Percentiles rank a stretch among this genome's conserved stretches.
These are phyloP conservation scores for Sitodiplosis mosellana DNA, from an alignment of 1,140 invertebrate genomes.

Conservation along the genomic window DNA sequence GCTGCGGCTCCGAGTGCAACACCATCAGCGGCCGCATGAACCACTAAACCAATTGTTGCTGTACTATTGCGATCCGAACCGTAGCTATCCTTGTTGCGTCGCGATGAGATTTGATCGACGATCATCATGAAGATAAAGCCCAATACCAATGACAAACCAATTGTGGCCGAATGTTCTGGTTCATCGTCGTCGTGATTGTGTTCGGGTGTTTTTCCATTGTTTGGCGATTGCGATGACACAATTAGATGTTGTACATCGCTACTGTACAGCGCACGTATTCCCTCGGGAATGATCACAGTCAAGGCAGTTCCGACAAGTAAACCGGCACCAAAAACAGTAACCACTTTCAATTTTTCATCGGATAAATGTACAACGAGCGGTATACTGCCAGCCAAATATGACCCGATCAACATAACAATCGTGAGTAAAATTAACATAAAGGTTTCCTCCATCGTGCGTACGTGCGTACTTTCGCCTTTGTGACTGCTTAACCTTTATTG, in stretches of 20 bases:
- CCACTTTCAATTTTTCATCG: slow-evolving; percentile 84
- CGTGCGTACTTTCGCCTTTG: too few species aligned
- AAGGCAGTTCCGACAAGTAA: slow-evolving; percentile 94
- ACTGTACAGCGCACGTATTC: slow-evolving; percentile 61
- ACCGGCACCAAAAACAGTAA: slow-evolving; percentile 91
- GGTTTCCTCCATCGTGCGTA: slow-evolving; percentile 55
- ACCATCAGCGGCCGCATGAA: slow-evolving; percentile 92
- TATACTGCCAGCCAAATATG: slow-evolving; percentile 82
- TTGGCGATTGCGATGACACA: slow-evolving; percentile 15
- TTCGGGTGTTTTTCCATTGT: slow-evolving; percentile 6
- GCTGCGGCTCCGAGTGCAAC: slow-evolving; percentile 92
- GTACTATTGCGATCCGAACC: slow-evolving; percentile 57
- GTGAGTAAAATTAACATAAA: slow-evolving; percentile 60
- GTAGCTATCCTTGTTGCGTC: slow-evolving; percentile 34
- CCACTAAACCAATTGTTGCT: slow-evolving; percentile 87
- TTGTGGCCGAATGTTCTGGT: slow-evolving; percentile 35
- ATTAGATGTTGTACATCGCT: not conserved
- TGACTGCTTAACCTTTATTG: too few species aligned
- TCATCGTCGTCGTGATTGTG: slow-evolving; percentile 14
- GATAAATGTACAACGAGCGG: slow-evolving; percentile 84
- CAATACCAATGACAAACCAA: slow-evolving; percentile 41
- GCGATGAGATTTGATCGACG: slow-evolving; percentile 70
- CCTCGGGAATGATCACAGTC: slow-evolving; percentile 97
- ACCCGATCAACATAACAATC: slow-evolving; percentile 86
- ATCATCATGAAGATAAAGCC: slow-evolving; percentile 95